Evolutionary conservation across 1,140 invertebrate genomes (phyloP).

Genomic region (Ridgeia piscesae): DNA sequence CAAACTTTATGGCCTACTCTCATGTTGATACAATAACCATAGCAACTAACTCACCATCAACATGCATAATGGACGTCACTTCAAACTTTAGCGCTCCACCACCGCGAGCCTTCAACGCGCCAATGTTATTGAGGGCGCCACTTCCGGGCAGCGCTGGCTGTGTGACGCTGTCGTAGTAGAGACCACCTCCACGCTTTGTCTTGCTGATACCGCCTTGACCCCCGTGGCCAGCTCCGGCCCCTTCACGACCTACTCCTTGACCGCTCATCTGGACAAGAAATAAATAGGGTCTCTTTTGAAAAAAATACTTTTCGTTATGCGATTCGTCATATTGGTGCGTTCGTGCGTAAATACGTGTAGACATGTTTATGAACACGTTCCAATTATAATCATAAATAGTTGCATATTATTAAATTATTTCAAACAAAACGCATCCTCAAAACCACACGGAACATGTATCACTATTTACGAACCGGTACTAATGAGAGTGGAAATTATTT

Average conservation of each 20-base stretch:
- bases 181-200: conserved; percentile 27
- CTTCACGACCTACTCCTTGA: background rate
- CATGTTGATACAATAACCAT: no score
- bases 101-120: conserved; percentile 26
- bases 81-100: conserved; percentile 40
- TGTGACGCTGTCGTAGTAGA: conserved; percentile 38
- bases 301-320: no score
- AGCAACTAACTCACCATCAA: conserved; percentile 35
- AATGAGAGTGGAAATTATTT: no score
- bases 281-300: background rate
- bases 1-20: no score
- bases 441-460: no score
- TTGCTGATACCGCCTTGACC: conserved; percentile 39
- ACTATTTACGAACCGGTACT: no score
- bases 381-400: no score
- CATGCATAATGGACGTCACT: conserved; percentile 28
- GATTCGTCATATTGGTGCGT: no score
- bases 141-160: conserved; percentile 35
- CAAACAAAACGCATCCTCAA: no score
- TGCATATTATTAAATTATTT: no score
- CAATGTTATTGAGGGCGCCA: conserved; percentile 30
- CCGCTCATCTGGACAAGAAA: background rate
- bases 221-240: conserved; percentile 41
- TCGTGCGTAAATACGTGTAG: no score
- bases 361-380: no score